Conservation (phyloP, 2,113 vertebrate genomes). For the Tympanuchus pallidicinctus region DNA sequence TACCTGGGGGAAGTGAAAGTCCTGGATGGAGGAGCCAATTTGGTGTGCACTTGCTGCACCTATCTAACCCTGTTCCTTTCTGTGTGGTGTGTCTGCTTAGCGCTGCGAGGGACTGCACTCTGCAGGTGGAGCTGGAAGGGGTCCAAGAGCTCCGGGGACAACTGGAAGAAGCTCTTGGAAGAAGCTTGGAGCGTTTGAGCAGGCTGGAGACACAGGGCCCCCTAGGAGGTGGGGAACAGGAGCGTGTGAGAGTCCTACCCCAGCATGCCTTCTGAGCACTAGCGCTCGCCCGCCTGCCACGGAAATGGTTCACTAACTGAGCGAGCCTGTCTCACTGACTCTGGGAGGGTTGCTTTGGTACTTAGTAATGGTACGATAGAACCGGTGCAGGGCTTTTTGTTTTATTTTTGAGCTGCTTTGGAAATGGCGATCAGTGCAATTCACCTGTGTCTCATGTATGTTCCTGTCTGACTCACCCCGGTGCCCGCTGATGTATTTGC, state of each 20-base stretch:
- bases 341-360: slow-evolving; percentile 54
- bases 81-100: slow-evolving; percentile 61
- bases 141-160: slow-evolving; percentile 87
- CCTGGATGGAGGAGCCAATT: neutral
- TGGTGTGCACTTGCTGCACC: neutral
- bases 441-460: slow-evolving; percentile 35
- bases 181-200: slow-evolving; percentile 80
- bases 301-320: slow-evolving; percentile 76
- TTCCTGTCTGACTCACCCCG: slow-evolving; percentile 29
- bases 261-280: slow-evolving; percentile 85
- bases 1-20: neutral
- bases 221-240: slow-evolving; percentile 95
- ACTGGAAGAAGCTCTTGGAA: slow-evolving; percentile 90
- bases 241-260: slow-evolving; percentile 83
- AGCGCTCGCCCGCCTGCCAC: slow-evolving; percentile 69
- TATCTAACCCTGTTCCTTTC: slow-evolving; percentile 70
- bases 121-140: slow-evolving; percentile 89
- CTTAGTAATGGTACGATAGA: slow-evolving; percentile 62
- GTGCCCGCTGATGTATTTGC: slow-evolving; percentile 67
- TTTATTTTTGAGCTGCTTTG: slow-evolving; percentile 40
- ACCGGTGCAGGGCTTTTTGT: neutral
- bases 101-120: slow-evolving; percentile 79
- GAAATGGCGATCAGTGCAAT: slow-evolving; percentile 50
- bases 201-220: slow-evolving; percentile 79
- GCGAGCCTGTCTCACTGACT: slow-evolving; percentile 55